Base-by-base conservation (phyloP, 2,888 invertebrate species). In the Zeuzera pyrina region DNA sequence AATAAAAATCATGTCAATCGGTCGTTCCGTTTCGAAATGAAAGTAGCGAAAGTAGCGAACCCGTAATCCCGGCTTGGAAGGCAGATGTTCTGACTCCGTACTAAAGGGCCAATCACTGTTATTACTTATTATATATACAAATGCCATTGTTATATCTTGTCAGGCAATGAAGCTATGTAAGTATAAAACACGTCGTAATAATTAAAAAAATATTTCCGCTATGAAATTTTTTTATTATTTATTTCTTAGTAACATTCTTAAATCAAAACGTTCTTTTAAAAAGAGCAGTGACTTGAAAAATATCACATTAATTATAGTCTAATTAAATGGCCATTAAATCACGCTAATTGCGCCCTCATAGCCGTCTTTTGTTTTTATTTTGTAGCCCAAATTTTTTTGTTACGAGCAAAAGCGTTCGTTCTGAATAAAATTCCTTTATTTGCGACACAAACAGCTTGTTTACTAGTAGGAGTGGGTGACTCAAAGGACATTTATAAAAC, bases 261-360 rank as follows among this genome's bases (percentile, higher is more conserved):
- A 31, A 15, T 15, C 11, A 15, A 12, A 13, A 15, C n/a, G n/a
- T 12, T 10, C 19, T 2, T 12, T 3, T 14, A 15, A 38, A 46
- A 47, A 47, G 42, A 47, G 54, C 47, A 51, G 52, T 55, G 53
- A 53, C 54, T 41, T 57, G 49, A 57, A 70, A 68, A 67, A 69
- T 66, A 69, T 66, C 61, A n/a, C 66, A 73, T 77, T 72, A 71
- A 76, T 81, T 77, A 74, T 63, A 55, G 60, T 66, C 62, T 72
- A 68, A 79, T 79, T 74, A 79, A 79, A 79, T 57, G 68, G 58
- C 67, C 73, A 66, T 81, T 81, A 81, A 81, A 83, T 83, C 79
- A 77, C 68, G 69, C 71, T 76, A 81, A 81, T 78, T 78, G 79
- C 73, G 52, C 54, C 49, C 55, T 52, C 57, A 49, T 51, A 52